Conservation (phyloP, 2,888 invertebrate species). For the Nomada fabriciana region DNA sequence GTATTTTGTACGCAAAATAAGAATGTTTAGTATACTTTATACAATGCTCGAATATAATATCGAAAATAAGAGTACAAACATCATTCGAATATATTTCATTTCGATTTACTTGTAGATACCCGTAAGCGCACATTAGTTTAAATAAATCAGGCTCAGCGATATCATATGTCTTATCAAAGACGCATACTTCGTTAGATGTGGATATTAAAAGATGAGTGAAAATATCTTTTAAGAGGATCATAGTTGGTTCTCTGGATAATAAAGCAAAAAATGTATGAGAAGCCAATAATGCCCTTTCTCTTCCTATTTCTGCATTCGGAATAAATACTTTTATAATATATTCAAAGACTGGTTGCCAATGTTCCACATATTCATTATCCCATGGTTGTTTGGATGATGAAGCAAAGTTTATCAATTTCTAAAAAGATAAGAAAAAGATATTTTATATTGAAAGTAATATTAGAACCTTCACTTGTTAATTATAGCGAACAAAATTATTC, state of each 20-base stretch:
- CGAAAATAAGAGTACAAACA: slow-evolving; percentile 80
- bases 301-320: slow-evolving; percentile 66
- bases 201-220: slow-evolving; percentile 64
- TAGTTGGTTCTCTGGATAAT: slow-evolving; percentile 42
- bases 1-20: slow-evolving; percentile 85
- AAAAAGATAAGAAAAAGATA: slow-evolving; percentile 45
- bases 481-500: not conserved
- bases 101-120: slow-evolving; percentile 75
- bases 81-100: slow-evolving; percentile 56
- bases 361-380: slow-evolving; percentile 38
- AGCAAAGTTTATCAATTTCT: slow-evolving; percentile 71
- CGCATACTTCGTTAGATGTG: slow-evolving; percentile 53
- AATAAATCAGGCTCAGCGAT: slow-evolving; percentile 72
- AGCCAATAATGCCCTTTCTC: slow-evolving; percentile 73
- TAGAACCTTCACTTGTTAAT: slow-evolving; percentile 37
- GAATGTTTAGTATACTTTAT: slow-evolving; percentile 86
- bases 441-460: not conserved
- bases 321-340: slow-evolving; percentile 66
- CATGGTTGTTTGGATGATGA: slow-evolving; percentile 36
- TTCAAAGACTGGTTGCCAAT: slow-evolving; percentile 54
- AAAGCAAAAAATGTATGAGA: slow-evolving; percentile 76
- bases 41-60: slow-evolving; percentile 82
- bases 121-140: slow-evolving; percentile 73
- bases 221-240: slow-evolving; percentile 45
- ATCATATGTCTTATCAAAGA: slow-evolving; percentile 59